phyloP scores from a whole-genome alignment of 2,888 invertebrate genomes.

The Drosophila pseudotalamancana region DNA sequence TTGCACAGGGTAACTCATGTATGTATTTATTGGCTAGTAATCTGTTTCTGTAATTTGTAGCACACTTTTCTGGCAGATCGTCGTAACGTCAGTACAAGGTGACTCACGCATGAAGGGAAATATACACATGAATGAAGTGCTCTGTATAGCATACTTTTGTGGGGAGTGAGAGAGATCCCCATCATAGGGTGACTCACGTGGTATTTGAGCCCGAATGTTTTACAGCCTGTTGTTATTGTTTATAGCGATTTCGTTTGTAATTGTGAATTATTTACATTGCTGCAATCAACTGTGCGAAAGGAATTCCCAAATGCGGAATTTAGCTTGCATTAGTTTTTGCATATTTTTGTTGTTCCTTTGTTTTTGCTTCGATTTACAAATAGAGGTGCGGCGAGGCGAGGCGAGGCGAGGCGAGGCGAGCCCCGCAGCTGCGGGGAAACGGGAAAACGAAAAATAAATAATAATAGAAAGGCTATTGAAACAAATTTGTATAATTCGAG shows the following conservation, averaged over 20 bases:
- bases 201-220: too few species aligned
- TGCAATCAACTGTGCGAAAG: constrained; percentile 2
- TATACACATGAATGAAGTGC: too few species aligned
- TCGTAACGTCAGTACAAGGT: too few species aligned
- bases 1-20: neutral
- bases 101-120: too few species aligned
- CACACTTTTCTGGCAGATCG: too few species aligned
- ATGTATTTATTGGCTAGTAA: too few species aligned
- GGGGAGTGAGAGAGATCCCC: too few species aligned
- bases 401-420: too few species aligned
- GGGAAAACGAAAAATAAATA: neutral
- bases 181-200: too few species aligned
- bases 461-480: constrained; percentile 36
- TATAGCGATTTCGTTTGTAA: neutral
- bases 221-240: neutral
- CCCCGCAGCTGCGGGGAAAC: neutral
- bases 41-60: neutral
- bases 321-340: neutral
- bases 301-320: constrained; percentile 4
- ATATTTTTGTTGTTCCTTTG: neutral
- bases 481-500: constrained; percentile 37
- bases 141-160: too few species aligned
- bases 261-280: neutral
- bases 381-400: too few species aligned
- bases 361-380: constrained; percentile 7